Percentiles rank a stretch among this genome's conserved stretches.
Conservation (phyloP, 2,797 vertebrate genomes). For the Chaenodraco wilsoni region DNA sequence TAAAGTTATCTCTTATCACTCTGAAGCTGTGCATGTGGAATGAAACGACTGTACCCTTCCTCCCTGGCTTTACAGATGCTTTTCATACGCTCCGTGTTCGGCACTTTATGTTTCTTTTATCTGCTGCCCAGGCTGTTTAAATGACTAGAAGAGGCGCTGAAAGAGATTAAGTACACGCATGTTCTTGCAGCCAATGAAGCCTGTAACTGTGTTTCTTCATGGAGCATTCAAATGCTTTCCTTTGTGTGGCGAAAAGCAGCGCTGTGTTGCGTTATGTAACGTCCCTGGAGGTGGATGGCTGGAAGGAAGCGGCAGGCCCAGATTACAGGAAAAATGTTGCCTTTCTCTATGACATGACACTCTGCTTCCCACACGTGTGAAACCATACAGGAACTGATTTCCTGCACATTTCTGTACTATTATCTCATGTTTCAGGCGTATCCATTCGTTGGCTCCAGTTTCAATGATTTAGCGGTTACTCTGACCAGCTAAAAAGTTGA, state of each 20-base stretch:
- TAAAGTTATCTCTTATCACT: constrained; percentile 32
- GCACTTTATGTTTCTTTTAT: constrained; percentile 31
- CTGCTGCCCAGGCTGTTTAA: constrained; percentile 39
- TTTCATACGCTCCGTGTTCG: neutral
- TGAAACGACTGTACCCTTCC: constrained; percentile 25
- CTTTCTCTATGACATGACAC: constrained; percentile 42
- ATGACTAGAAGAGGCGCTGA: constrained; percentile 24
- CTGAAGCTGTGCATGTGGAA: constrained; percentile 26
- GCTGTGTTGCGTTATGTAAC: constrained; percentile 64
- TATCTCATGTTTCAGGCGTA: constrained; percentile 17
- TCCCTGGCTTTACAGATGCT: neutral
- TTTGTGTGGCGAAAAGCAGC: constrained; percentile 66
- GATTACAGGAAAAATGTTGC: constrained; percentile 33
- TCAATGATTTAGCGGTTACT: neutral
- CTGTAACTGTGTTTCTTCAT: constrained; percentile 52
- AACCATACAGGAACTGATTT: constrained; percentile 33
- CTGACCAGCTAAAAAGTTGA: neutral
- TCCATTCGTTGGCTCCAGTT: neutral
- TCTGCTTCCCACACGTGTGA: constrained; percentile 56
- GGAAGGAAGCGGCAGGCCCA: constrained; percentile 49
- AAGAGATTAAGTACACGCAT: constrained; percentile 34
- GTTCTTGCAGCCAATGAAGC: constrained; percentile 44
- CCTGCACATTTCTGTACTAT: neutral
- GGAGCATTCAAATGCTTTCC: constrained; percentile 46
- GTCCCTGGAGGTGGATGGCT: constrained; percentile 64